These are phyloP conservation scores for Drosophila parthenogenetica DNA, from an alignment of 2,888 invertebrate species.

Conservation along the genomic window DNA sequence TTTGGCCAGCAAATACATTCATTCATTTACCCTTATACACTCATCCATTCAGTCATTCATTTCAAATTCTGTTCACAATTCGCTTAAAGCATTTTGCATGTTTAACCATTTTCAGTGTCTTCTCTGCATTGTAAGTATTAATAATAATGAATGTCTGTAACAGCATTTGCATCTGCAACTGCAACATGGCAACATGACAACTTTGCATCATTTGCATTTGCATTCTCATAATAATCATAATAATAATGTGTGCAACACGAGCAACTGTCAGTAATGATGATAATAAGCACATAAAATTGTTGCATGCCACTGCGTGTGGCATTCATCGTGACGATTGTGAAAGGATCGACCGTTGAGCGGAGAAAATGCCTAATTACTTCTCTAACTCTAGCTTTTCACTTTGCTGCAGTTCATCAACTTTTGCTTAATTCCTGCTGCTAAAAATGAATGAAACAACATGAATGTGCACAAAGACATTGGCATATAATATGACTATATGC, in stretches of 20 bases:
- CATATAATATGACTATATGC: background rate
- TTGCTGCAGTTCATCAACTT: constrained; percentile 49
- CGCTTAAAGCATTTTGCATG: constrained; percentile 74
- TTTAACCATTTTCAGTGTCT: constrained; percentile 49
- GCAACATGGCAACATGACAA: constrained; percentile 34
- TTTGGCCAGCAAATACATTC: constrained; percentile 30
- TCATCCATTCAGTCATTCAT: constrained; percentile 48
- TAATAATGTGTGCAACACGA: constrained; percentile 51
- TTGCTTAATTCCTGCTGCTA: constrained; percentile 6
- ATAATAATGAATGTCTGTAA: constrained; percentile 60
- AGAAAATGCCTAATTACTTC: constrained; percentile 2
- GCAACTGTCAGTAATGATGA: constrained; percentile 50
- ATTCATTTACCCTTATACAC: constrained; percentile 21
- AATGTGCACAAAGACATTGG: background rate
- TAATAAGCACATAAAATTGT: constrained; percentile 58
- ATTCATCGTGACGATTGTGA: constrained; percentile 35
- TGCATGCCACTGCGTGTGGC: constrained; percentile 43
- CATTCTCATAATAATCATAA: constrained; percentile 77
- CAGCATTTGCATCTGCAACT: constrained; percentile 31
- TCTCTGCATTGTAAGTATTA: constrained; percentile 25
- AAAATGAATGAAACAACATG: background rate
- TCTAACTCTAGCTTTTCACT: background rate
- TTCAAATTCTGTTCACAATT: constrained; percentile 55
- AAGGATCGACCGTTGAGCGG: constrained; percentile 16
- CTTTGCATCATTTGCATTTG: constrained; percentile 76